Percentiles rank a stretch among this genome's conserved stretches.
Evolutionary conservation across 2,113 vertebrate species (phyloP).

Genomic region (Pheucticus melanocephalus): DNA sequence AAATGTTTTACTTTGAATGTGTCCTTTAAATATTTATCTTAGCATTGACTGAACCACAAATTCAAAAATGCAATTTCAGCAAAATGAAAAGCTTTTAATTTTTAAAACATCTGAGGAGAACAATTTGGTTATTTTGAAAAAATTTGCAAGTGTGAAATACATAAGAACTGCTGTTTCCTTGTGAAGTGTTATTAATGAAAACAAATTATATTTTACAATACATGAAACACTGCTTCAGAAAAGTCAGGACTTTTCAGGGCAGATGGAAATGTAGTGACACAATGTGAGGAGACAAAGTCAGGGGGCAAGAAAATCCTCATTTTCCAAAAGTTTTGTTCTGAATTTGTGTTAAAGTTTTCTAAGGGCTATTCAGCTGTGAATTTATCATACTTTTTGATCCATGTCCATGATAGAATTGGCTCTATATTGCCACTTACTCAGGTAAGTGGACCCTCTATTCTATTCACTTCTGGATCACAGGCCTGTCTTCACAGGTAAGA

Average conservation of each 20-base stretch:
- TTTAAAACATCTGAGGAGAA: not conserved
- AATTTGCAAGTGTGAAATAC: not conserved
- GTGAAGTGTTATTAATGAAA: not conserved
- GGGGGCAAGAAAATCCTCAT: not conserved
- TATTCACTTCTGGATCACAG: not conserved
- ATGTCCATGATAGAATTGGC: not conserved
- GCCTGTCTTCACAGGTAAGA: not conserved
- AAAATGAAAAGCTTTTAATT: not conserved
- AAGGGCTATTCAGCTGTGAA: not conserved
- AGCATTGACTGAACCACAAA: not conserved
- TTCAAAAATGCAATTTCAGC: not conserved
- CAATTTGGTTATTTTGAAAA: not conserved
- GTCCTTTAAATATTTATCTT: not conserved
- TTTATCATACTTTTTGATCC: not conserved
- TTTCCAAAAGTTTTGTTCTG: not conserved
- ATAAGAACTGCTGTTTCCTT: not conserved
- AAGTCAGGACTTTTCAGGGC: not conserved
- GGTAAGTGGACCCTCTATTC: not conserved
- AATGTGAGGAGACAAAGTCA: not conserved
- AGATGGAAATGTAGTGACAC: not conserved
- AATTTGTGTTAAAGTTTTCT: not conserved
- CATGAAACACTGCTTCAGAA: not conserved
- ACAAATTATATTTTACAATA: not conserved
- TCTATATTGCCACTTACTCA: not conserved
- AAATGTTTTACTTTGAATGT: not conserved